Evolutionary conservation across 1,140 invertebrate species (phyloP).

Genomic region (Yoshiicerus persimilis): DNA sequence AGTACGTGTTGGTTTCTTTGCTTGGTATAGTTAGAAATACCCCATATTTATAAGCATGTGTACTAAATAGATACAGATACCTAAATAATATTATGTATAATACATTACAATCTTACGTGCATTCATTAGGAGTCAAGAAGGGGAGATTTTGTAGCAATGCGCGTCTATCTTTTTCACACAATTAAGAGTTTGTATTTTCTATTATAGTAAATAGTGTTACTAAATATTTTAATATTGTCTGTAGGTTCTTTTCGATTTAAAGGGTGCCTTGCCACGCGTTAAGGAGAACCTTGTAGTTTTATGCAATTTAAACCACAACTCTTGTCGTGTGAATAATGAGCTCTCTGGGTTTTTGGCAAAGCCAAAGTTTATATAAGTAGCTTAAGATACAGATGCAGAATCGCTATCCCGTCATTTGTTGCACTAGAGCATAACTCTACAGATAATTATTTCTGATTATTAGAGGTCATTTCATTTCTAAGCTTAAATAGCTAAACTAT

Average conservation of each 20-base stretch:
- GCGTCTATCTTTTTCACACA: background rate
- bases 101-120: background rate
- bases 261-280: slow-evolving; percentile 4
- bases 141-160: background rate
- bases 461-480: background rate
- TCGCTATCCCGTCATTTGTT: background rate
- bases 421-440: background rate
- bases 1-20: too few species aligned
- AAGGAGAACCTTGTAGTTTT: background rate
- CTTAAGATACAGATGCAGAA: background rate
- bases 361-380: background rate
- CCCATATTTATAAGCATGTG: background rate
- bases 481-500: background rate
- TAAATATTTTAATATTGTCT: background rate
- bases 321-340: background rate
- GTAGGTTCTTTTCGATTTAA: background rate
- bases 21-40: background rate
- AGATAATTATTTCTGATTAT: background rate
- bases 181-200: background rate
- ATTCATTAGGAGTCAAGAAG: background rate
- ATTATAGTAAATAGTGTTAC: background rate
- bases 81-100: background rate
- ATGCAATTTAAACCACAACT: background rate
- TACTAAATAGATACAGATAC: background rate
- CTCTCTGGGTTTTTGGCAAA: background rate